phyloP scores from a whole-genome alignment of 2,888 invertebrate species.

The Epistrophella euchroma region DNA sequence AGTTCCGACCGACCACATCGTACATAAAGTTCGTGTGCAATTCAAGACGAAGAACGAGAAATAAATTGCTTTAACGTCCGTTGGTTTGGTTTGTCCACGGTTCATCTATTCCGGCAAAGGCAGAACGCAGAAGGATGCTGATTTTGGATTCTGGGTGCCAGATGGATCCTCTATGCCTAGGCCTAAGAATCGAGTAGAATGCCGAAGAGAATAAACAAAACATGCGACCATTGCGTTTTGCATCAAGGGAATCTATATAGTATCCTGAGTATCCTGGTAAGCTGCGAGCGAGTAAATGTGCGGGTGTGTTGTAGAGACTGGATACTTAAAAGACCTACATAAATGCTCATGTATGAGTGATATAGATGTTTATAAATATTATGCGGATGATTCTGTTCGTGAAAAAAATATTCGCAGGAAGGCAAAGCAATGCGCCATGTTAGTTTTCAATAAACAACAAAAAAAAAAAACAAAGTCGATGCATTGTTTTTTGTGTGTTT shows the following conservation, averaged over 20 bases:
- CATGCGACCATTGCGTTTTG: slow-evolving; percentile 62
- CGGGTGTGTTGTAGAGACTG: not conserved
- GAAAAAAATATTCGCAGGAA: slow-evolving; percentile 39
- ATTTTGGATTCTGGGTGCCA: slow-evolving; percentile 72
- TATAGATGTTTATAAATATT: slow-evolving; percentile 34
- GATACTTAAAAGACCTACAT: not conserved
- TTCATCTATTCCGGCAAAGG: slow-evolving; percentile 66
- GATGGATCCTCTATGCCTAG: slow-evolving; percentile 64
- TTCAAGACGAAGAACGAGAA: slow-evolving; percentile 75
- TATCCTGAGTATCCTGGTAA: slow-evolving; percentile 1
- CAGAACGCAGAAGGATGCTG: slow-evolving; percentile 58
- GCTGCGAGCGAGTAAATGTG: not conserved
- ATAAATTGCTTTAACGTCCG: slow-evolving; percentile 75
- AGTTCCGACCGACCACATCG: slow-evolving; percentile 44
- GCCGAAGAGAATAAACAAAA: slow-evolving; percentile 66
- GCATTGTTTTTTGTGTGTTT: not conserved
- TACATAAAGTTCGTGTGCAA: slow-evolving; percentile 66
- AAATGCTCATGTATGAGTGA: slow-evolving; percentile 1
- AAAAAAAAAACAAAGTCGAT: not conserved
- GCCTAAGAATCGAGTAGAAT: slow-evolving; percentile 67
- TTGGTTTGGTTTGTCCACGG: slow-evolving; percentile 74
- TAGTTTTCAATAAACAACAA: not conserved
- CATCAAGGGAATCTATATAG: slow-evolving; percentile 25
- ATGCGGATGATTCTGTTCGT: slow-evolving; percentile 69
- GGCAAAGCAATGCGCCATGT: slow-evolving; percentile 11